A percentile compares a stretch with the other conserved stretches of the same genome.
phyloP scores from a whole-genome alignment of 2,113 vertebrate species.

The Myiagra hebetior region DNA sequence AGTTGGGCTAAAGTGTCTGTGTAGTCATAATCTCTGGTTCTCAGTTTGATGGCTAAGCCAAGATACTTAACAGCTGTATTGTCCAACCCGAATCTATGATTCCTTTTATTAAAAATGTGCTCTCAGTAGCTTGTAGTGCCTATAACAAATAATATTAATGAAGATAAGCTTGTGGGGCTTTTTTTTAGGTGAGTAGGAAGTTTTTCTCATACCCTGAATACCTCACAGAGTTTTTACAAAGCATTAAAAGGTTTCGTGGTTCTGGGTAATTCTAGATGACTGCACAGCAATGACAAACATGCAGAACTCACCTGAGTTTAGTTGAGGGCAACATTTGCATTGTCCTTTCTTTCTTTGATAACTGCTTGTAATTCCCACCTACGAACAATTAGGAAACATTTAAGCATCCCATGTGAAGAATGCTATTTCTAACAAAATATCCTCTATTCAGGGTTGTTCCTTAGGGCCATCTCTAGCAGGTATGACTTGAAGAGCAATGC shows the following conservation, averaged over 20 bases:
- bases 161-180: fast-evolving
- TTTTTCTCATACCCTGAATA: not conserved
- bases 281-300: not conserved
- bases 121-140: not conserved
- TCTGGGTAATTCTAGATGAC: not conserved
- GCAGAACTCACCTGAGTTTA: not conserved
- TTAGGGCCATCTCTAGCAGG: not conserved
- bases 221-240: not conserved
- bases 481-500: not conserved
- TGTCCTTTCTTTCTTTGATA: not conserved
- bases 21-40: not conserved
- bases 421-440: not conserved
- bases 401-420: not conserved
- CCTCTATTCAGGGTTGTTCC: not conserved
- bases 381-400: not conserved
- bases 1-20: not conserved
- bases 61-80: not conserved
- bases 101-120: not conserved
- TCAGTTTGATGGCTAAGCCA: not conserved
- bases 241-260: not conserved
- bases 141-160: not conserved
- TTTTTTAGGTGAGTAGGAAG: not conserved
- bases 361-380: not conserved
- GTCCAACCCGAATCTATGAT: not conserved
- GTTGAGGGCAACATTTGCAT: not conserved